Percentiles rank a stretch among this genome's conserved stretches.
Evolutionary conservation across 2,113 vertebrate genomes (phyloP).

Genomic region (Rhipidura dahli): DNA sequence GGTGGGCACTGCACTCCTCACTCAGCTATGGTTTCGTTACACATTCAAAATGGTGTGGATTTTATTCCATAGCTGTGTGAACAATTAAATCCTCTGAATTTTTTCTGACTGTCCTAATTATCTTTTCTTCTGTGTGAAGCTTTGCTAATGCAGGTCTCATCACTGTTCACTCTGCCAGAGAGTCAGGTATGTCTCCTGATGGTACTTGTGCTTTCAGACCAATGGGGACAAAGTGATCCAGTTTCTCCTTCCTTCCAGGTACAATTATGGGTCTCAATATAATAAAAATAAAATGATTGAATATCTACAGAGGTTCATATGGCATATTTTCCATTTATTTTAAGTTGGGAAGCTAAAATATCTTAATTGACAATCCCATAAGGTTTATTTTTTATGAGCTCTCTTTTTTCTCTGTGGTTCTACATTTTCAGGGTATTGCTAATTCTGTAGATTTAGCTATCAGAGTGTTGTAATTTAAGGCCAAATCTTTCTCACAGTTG

Average conservation of each 20-base stretch:
- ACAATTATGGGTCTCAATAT: conserved; percentile 56
- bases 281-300: conserved; percentile 66
- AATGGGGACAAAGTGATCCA: conserved; percentile 68
- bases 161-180: not conserved
- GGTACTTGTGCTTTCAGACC: conserved; percentile 62
- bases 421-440: conserved; percentile 43
- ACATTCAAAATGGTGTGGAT: not conserved
- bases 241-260: conserved; percentile 69
- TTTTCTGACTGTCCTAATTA: conserved; percentile 19
- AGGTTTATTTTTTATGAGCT: conserved; percentile 45
- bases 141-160: conserved; percentile 25
- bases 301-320: conserved; percentile 40
- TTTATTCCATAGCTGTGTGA: not conserved
- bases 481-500: not conserved
- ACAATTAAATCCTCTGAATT: conserved; percentile 28
- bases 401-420: conserved; percentile 29
- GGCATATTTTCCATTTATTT: conserved; percentile 63
- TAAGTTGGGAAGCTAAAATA: conserved; percentile 51
- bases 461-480: conserved; percentile 28
- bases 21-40: accelerated
- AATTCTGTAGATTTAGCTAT: conserved; percentile 57
- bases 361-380: conserved; percentile 50
- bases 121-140: conserved; percentile 19
- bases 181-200: conserved; percentile 52
- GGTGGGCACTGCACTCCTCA: not conserved